These are phyloP conservation scores for Macrostomum lignano DNA, from an alignment of 1,140 invertebrate genomes.

Conservation along the genomic window DNA sequence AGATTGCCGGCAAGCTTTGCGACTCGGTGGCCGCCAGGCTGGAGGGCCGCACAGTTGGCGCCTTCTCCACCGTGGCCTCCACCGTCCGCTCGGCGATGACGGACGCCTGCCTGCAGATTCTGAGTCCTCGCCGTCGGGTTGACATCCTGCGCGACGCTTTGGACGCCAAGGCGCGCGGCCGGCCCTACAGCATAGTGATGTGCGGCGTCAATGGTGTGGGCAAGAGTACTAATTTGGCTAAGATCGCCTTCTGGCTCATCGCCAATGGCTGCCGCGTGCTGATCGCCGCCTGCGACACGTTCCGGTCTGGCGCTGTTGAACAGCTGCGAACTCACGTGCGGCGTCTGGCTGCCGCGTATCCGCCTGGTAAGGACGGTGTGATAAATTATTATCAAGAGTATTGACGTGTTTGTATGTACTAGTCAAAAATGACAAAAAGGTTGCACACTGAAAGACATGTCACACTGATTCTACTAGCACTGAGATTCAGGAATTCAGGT, in stretches of 20 bases:
- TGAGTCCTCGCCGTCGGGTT: slow-evolving; percentile 69
- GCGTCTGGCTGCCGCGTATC: slow-evolving; percentile 74
- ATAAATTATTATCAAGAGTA: no score
- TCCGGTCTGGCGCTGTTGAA: slow-evolving; percentile 90
- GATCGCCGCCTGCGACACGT: slow-evolving; percentile 95
- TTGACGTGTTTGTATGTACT: no score
- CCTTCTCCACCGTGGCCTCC: slow-evolving; percentile 43
- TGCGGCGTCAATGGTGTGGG: slow-evolving; percentile 99
- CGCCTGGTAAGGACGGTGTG: no score
- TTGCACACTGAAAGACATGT: no score
- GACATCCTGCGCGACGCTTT: slow-evolving; percentile 84
- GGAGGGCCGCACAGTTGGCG: slow-evolving; percentile 69
- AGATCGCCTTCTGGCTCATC: slow-evolving; percentile 96
- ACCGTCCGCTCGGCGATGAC: slow-evolving; percentile 39
- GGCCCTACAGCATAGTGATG: slow-evolving; percentile 76
- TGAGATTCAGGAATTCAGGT: no score
- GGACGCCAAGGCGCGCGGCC: slow-evolving; percentile 45
- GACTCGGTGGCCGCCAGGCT: slow-evolving; percentile 69
- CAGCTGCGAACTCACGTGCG: slow-evolving; percentile 76
- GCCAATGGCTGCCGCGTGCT: slow-evolving; percentile 82
- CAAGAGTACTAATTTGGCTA: slow-evolving; percentile 94
- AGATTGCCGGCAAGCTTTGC: slow-evolving; percentile 73
- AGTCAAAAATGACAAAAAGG: no score
- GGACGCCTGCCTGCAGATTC: slow-evolving; percentile 46
- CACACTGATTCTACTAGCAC: no score